These are phyloP conservation scores for Labroides dimidiatus DNA, from an alignment of 2,797 vertebrate genomes.

Conservation along the genomic window DNA sequence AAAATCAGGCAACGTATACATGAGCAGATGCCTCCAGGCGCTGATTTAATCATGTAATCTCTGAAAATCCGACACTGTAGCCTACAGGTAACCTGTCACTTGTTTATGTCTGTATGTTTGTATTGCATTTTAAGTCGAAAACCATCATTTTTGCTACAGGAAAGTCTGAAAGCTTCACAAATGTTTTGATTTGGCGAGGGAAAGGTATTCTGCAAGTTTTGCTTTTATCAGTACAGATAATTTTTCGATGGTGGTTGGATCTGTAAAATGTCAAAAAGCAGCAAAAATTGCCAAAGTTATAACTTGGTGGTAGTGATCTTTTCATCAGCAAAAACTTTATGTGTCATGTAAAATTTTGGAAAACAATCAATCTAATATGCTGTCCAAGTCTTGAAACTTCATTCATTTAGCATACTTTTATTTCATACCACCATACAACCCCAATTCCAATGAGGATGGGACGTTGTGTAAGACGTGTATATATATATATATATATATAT, in stretches of 20 bases:
- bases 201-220: neutral
- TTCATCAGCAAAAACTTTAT: no score
- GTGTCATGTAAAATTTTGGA: no score
- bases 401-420: no score
- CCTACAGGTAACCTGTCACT: neutral
- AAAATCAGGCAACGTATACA: constrained; percentile 23
- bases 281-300: neutral
- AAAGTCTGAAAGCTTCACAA: neutral
- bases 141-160: neutral
- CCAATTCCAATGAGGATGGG: no score
- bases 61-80: neutral
- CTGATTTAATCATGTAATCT: constrained; percentile 36
- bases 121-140: constrained; percentile 1
- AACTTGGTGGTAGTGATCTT: no score
- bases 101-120: neutral
- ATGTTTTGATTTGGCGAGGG: neutral
- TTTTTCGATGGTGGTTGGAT: neutral
- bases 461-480: no score
- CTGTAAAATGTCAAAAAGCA: constrained; percentile 6
- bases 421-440: no score
- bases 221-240: neutral
- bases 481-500: no score
- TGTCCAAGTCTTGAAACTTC: no score
- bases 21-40: constrained; percentile 27
- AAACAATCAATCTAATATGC: no score